Conservation (phyloP, 2,113 vertebrate species). For the Macquaria ambigua region DNA sequence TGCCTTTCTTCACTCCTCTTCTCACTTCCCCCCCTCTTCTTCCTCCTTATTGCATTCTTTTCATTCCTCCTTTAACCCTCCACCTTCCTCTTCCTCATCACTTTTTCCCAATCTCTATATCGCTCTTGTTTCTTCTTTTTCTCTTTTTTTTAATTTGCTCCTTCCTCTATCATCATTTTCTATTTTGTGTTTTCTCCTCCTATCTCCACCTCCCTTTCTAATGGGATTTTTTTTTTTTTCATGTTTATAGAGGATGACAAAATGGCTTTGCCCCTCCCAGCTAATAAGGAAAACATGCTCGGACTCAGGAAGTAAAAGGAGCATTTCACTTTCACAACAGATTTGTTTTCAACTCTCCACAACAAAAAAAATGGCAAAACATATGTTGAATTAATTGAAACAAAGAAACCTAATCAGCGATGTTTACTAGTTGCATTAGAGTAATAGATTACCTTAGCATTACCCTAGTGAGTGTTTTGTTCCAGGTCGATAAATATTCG, state of each 20-base stretch:
- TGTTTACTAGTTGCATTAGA: neutral
- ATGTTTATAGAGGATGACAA: slow-evolving; percentile 33
- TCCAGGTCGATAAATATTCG: slow-evolving; percentile 45
- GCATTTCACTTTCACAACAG: neutral
- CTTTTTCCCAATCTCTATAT: slow-evolving; percentile 5
- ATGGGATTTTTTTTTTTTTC: neutral
- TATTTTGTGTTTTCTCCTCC: neutral
- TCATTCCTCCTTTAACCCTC: slow-evolving; percentile 20
- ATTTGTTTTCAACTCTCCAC: neutral
- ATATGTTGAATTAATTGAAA: neutral
- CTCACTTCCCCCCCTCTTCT: neutral
- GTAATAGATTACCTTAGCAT: neutral
- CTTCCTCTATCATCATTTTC: slow-evolving; percentile 3
- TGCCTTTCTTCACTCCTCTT: neutral
- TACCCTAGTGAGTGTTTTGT: neutral
- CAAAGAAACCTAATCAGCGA: neutral
- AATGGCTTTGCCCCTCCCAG: slow-evolving; percentile 30
- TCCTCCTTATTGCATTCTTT: slow-evolving; percentile 1
- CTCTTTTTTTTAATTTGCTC: neutral
- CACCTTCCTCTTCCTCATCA: neutral
- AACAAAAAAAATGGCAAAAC: neutral
- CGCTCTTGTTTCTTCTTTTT: neutral
- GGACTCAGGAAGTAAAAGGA: slow-evolving; percentile 21
- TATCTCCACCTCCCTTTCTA: neutral
- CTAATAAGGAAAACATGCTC: slow-evolving; percentile 30